Base-by-base conservation (phyloP, 1,140 invertebrate genomes). In the Trichoplusia ni region DNA sequence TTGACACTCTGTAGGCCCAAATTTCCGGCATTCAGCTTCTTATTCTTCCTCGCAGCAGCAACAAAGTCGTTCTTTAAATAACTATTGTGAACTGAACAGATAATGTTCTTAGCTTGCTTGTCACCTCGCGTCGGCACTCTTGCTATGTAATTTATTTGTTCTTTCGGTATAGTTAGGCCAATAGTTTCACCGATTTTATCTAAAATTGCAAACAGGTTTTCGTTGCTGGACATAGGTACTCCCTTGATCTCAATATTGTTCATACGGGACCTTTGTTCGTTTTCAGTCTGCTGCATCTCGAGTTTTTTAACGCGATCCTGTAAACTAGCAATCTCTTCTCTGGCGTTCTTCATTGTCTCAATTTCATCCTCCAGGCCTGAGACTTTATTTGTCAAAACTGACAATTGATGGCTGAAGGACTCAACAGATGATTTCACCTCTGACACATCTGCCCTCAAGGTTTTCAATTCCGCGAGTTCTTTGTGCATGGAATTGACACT, bases 191-290 rank as follows among this genome's bases (percentile, higher is more conserved):
- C 54, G 4, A 75, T 61, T 40, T 66, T 72, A 0, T 46, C 13
- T 1, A 75, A 9, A 4, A 69, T 33, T 0, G 14, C 7, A n/a
- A 65, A 72, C 4, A 75, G 19, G 58, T 72, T 67, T 51, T 75
- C 69, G 3, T 42, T 33, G 8, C 23, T 42, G 0, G 49, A 29
- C 5, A 53, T 9, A 0, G 73, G 72, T 23, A 74, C 63, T 7
- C 63, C 69, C 38, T 75, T 75, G 5, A 75, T 69, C 31, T 75
- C 73, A 19, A 75, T 62, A 19, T 75, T 75, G 18, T 72, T 72
- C 18, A 72, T 18, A 2, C 67, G 60, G 1, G 47, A 53, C n/a
- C 64, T 65, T 16, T 72, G 69, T 2, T 75, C 64, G 9, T 27
- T 51, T 9, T 72, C 69, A 0, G 16, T 29, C 6, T 14, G 4